Evolutionary conservation across 2,888 invertebrate genomes (phyloP), one percentile per base, ranked within the genome.

Genomic region (Lithosia quadra): DNA sequence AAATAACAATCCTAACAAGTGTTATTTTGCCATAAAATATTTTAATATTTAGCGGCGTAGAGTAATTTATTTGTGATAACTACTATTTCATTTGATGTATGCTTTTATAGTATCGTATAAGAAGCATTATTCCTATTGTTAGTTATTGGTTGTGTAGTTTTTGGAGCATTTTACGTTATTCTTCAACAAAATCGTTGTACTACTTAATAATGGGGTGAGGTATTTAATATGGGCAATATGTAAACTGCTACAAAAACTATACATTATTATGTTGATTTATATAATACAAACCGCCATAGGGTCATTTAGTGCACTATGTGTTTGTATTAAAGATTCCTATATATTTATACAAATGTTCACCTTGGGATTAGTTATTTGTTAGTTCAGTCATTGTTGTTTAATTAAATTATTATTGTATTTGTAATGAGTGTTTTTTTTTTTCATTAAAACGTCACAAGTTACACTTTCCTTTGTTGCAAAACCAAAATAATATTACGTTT

Each of bases 371-470:
- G 74, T 67, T 73, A 75, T 84, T 82, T 83, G 74, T 83, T 83
- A 87, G 80, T 80, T 80, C 80, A 86, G 84, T 86, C 79, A 82
- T 87, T 86, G 88, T 89, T 88, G 84, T 87, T 83, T 76, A 88
- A 84, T 88, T n/a, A 88, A 88, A 88, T 84, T 86, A 86, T 87
- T 85, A 84, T 85, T 84, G 76, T 82, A 84, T 67, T 82, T 71
- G 76, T 68, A 71, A 43, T 56, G 65, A 63, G 68, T 11, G 59
- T 62, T 76, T 24, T 5, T 22, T 13, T 63, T 34, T n/a, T n/a
- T n/a, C n/a, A n/a, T n/a, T 58, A 28, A 24, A 15, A 24, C 1
- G 13, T 1, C 13, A 22, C 49, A 9, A 18, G 3, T 43, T 7
- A 7, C 43, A 43, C 7, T 18, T 18, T 7, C 28, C 28, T 28